Conservation (phyloP, 2,797 vertebrate genomes). For the Malurus splendens region DNA sequence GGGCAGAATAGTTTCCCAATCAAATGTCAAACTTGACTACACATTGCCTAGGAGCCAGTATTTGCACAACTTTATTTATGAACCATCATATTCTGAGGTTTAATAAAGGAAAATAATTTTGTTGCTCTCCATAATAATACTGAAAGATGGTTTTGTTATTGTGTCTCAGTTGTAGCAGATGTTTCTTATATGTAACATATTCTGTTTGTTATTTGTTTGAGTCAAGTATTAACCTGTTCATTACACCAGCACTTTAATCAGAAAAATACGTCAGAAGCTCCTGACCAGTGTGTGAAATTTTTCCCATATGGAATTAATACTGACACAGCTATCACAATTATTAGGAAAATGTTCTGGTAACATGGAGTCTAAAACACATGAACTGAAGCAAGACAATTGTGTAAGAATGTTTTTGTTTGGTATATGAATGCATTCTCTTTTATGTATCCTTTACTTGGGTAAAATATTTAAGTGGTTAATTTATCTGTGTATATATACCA, state of each 20-base stretch:
- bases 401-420: background rate
- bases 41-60: background rate
- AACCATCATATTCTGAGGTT: background rate
- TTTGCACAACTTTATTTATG: background rate
- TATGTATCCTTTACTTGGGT: background rate
- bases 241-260: background rate
- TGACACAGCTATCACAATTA: background rate
- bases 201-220: background rate
- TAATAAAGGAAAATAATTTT: background rate
- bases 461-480: background rate
- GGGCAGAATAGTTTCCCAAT: background rate
- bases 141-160: background rate
- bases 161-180: background rate
- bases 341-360: background rate
- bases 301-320: background rate
- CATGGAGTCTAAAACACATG: accelerated
- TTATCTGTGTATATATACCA: background rate
- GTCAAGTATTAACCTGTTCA: background rate
- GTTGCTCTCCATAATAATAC: background rate
- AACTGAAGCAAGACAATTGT: background rate
- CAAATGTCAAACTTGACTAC: background rate
- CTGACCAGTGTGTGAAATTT: background rate
- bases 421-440: background rate
- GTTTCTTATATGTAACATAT: background rate
- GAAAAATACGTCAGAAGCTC: background rate